A percentile compares a stretch with the other conserved stretches of the same genome.
These are phyloP conservation scores for Bubo bubo DNA, from an alignment of 2,113 vertebrate genomes.

Conservation along the genomic window DNA sequence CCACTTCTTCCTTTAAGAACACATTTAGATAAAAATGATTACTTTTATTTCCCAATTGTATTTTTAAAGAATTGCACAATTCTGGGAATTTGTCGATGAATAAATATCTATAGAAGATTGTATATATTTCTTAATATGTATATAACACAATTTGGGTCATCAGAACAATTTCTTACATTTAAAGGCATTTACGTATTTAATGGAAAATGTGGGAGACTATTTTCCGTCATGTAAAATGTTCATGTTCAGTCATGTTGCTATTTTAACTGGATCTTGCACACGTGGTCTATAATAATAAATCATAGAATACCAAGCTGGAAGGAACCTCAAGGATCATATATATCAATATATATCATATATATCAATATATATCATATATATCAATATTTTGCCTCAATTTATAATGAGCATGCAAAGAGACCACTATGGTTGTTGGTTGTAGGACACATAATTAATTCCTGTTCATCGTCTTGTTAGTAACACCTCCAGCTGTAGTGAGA, in stretches of 20 bases:
- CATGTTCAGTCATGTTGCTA: not conserved
- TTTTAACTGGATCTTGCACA: not conserved
- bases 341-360: too few species aligned
- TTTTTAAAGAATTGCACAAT: not conserved
- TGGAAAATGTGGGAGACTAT: not conserved
- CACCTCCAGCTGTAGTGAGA: not conserved
- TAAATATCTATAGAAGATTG: not conserved
- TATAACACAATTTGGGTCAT: not conserved
- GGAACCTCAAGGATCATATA: too few species aligned
- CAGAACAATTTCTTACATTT: not conserved
- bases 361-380: too few species aligned
- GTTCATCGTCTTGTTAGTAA: not conserved
- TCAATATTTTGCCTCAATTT: not conserved
- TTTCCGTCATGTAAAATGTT: not conserved
- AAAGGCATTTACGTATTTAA: not conserved
- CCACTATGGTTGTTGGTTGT: not conserved
- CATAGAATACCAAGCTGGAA: too few species aligned
- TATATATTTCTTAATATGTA: constrained; percentile 23
- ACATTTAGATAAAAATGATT: not conserved
- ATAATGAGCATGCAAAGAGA: not conserved
- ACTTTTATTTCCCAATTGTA: not conserved
- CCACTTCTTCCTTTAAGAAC: not conserved
- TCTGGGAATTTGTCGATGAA: not conserved
- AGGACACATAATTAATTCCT: not conserved
- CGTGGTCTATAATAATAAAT: not conserved